Evolutionary conservation across 2,797 vertebrate genomes (phyloP), one percentile per base, ranked within the genome.

Genomic region (Peromyscus nudipes): DNA sequence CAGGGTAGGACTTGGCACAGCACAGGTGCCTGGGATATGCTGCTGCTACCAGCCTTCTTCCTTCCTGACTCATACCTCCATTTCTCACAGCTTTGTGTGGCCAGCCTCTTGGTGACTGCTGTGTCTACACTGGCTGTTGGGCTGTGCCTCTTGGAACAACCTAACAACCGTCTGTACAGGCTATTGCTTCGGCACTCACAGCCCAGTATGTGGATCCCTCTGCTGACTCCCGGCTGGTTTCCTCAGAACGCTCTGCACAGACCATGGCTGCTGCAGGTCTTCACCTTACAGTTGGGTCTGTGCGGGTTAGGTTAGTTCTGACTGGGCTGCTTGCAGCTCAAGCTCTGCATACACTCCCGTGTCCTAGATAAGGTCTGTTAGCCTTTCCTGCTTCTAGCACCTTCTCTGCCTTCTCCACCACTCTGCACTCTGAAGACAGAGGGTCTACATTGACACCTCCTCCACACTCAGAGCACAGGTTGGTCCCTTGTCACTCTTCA

Each of bases 271-370:
- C 64, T 16, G 84, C 9, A 1, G 65, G 10, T 13, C 52, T 6
- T 31, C 17, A 0, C 25, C 27, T 55, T 16, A 10, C 13, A 7
- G 34, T 55, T 12, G 21, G 34, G 34, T 88, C 52, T 40, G n/a
- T 6, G n/a, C 2, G 3, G 5, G 23, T 12, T n/a, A 21, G 27
- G 37, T 23, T 31, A 6, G 25, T 75, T 57, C 37, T 0, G 1
- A 34, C 12, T 14, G 37, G 7, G 10, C 11, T 75, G 31, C 49
- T 40, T 55, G 49, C 34, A 11, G 25, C 52, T 19, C 5, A 16
- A 60, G 69, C 37, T 73, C 67, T 23, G 37, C 52, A 43, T 27
- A 21, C 27, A 43, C 10, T 23, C 52, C 21, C 16, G 9, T 21
- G 37, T 31, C 69, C 69, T 40, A 37, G n/a, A 29, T 11, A 13